Base-by-base conservation (phyloP, 2,888 invertebrate genomes). In the Barypeithes pellucidus region DNA sequence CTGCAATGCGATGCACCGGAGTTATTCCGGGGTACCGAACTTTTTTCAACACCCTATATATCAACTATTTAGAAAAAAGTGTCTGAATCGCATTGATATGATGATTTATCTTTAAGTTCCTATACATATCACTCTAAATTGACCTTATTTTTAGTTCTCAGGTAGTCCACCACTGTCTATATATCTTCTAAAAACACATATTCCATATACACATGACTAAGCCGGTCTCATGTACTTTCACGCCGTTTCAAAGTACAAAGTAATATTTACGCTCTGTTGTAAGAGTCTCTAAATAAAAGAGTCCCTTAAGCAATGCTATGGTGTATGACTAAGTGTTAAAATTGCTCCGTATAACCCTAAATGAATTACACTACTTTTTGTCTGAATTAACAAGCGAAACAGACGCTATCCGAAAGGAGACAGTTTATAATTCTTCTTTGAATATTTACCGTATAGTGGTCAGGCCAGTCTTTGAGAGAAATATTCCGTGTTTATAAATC, bases 301-400 rank as follows among this genome's bases (percentile, higher is more conserved):
- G 62, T 12, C 39, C 62, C 62, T 54, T 16, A 43, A 62, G 62
- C 62, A 12, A 29, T 3, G 14, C 9, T 63, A 18, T n/a, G 14
- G 41, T 18, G 18, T 78, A 78, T 81, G 80, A 80, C 81, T 81
- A 82, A 81, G 82, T 82, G 82, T 81, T 79, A 80, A 82, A 82
- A 82, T 82, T 82, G 80, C 79, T 78, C 80, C 80, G 82, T 81
- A 80, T 80, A 81, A 78, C 78, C 78, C 77, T 79, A 79, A 81
- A 82, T 81, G 81, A 80, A 80, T 76, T 50, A 36, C 50, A 33
- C 36, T 18, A 16, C 14, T 63, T 47, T 63, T 63, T 50, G 50
- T 63, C 12, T 36, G 18, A 18, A 16, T 7, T 63, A 9, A 63
- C 47, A 50, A 24, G 18, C 5, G 24, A 16, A 16, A 29, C 45